A percentile compares a stretch with the other conserved stretches of the same genome.
Evolutionary conservation across 1,140 invertebrate species (phyloP).

Genomic region (Tetramorium alpestre): DNA sequence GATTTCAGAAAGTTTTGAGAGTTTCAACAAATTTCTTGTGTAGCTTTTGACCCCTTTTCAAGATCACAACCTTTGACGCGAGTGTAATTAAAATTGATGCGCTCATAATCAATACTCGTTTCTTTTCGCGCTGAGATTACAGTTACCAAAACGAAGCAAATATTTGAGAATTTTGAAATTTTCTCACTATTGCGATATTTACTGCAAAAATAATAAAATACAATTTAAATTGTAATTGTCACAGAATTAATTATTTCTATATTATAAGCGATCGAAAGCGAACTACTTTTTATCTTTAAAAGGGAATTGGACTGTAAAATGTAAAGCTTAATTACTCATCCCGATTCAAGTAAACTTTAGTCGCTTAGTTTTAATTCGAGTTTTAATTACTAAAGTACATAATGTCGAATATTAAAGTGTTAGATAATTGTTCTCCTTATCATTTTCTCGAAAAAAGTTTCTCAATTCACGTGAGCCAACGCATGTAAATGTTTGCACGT

Average conservation of each 20-base stretch:
- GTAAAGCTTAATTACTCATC: slow-evolving; percentile 12
- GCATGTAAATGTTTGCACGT: slow-evolving; percentile 14
- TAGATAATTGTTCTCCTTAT: background rate
- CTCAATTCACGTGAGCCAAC: background rate
- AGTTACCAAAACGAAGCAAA: background rate
- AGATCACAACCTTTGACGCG: background rate
- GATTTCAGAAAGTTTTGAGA: background rate
- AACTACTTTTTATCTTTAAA: background rate
- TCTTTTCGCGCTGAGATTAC: background rate
- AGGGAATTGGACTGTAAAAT: slow-evolving; percentile 23
- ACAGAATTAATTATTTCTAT: background rate
- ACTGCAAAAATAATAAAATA: background rate
- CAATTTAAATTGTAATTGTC: background rate
- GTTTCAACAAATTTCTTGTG: background rate
- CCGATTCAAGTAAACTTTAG: background rate
- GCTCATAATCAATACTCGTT: no score
- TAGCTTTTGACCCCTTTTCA: background rate
- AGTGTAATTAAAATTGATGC: background rate
- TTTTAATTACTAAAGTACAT: slow-evolving; percentile 28
- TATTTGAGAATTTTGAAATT: slow-evolving; percentile 23
- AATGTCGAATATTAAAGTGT: slow-evolving; percentile 20
- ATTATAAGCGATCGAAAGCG: background rate
- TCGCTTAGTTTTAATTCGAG: slow-evolving; percentile 25
- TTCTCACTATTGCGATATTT: background rate
- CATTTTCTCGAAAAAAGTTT: background rate